These are phyloP conservation scores for Sphecodes monilicornis DNA, from an alignment of 2,888 invertebrate genomes.

Conservation along the genomic window DNA sequence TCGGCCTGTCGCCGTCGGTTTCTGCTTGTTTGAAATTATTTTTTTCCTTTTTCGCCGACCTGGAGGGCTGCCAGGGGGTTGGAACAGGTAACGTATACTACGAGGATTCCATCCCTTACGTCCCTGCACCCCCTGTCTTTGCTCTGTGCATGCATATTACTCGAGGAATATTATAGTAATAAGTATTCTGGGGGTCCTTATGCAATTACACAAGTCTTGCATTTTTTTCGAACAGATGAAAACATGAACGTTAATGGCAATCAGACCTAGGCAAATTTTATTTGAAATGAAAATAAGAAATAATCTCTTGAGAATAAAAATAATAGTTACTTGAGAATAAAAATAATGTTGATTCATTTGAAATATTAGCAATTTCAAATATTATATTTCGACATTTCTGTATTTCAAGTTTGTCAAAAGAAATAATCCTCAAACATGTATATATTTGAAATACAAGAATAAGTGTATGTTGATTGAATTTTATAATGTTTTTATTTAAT, in stretches of 20 bases:
- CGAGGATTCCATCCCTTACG: constrained; percentile 11
- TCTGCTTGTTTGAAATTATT: constrained; percentile 72
- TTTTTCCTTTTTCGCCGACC: constrained; percentile 19
- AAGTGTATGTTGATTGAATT: neutral
- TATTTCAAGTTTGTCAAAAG: too few species aligned
- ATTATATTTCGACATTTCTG: too few species aligned
- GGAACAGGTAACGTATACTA: constrained; percentile 61
- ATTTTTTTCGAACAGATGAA: too few species aligned
- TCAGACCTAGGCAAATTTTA: too few species aligned
- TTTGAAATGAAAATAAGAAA: too few species aligned
- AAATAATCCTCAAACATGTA: too few species aligned
- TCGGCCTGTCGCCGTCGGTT: constrained; percentile 68
- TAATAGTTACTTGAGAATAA: too few species aligned
- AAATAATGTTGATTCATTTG: too few species aligned
- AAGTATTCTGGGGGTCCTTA: neutral
- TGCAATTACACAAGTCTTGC: neutral
- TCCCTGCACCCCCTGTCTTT: neutral
- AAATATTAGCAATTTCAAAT: too few species aligned
- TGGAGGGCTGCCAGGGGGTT: constrained; percentile 33
- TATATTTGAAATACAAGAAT: neutral
- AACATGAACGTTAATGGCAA: too few species aligned
- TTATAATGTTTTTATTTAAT: too few species aligned
- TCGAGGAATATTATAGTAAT: neutral
- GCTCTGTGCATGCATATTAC: neutral
- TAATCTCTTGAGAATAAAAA: too few species aligned